These are phyloP conservation scores for Heliconius ismenius DNA, from an alignment of 2,888 invertebrate species.

Conservation along the genomic window DNA sequence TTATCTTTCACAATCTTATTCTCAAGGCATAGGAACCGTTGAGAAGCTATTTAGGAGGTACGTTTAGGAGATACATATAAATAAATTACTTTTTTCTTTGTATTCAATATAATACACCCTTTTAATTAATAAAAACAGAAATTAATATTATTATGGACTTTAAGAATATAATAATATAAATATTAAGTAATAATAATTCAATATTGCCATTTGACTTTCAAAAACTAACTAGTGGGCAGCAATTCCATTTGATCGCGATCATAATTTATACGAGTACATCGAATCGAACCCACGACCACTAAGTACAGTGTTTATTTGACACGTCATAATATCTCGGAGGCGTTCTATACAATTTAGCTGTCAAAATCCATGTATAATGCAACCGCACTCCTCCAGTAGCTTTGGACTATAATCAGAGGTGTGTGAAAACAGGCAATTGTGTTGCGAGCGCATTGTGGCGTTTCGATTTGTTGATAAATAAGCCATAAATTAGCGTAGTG, in stretches of 20 bases:
- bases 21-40: too few species aligned
- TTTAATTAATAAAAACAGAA: background rate
- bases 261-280: background rate
- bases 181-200: too few species aligned
- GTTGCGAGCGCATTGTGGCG: slow-evolving; percentile 48
- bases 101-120: too few species aligned
- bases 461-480: slow-evolving; percentile 48
- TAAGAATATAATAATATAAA: too few species aligned
- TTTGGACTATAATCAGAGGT: slow-evolving; percentile 63
- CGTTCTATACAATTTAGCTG: slow-evolving; percentile 10
- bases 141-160: too few species aligned
- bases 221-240: background rate
- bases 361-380: slow-evolving; percentile 48
- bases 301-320: background rate
- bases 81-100: background rate
- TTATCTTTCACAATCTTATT: too few species aligned
- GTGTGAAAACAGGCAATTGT: slow-evolving; percentile 75
- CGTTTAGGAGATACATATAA: too few species aligned
- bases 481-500: slow-evolving; percentile 35
- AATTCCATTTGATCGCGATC: background rate
- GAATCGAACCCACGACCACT: background rate
- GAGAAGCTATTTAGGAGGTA: too few species aligned
- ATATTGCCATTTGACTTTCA: too few species aligned
- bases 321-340: background rate
- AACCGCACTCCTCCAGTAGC: slow-evolving; percentile 47